Evolutionary conservation across 2,888 invertebrate genomes (phyloP).

Genomic region (Catocala sponsa): DNA sequence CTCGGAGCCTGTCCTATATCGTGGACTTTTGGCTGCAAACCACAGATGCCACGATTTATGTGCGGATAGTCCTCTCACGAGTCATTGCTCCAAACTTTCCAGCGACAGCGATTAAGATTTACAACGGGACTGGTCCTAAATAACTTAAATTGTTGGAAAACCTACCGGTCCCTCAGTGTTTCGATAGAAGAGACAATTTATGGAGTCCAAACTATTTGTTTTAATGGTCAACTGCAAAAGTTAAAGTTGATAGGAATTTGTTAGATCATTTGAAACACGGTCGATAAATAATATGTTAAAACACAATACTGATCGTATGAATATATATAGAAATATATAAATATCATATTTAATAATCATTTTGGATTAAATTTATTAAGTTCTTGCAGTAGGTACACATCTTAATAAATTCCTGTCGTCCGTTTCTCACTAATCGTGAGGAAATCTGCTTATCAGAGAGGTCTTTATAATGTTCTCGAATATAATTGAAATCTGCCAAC

Average conservation of each 20-base stretch:
- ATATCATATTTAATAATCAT: too few species aligned
- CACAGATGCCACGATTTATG: conserved; percentile 72
- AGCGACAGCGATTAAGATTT: conserved; percentile 80
- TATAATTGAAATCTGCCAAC: too few species aligned
- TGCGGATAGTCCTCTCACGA: conserved; percentile 75
- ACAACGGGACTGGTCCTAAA: conserved; percentile 76
- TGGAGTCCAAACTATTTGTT: conserved; percentile 48
- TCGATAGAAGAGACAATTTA: conserved; percentile 46
- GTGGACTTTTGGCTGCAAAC: conserved; percentile 32
- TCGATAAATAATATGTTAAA: too few species aligned
- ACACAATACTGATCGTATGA: background rate
- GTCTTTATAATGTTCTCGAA: too few species aligned
- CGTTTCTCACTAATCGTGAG: too few species aligned
- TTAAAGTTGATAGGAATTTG: conserved; percentile 22
- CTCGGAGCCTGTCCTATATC: conserved; percentile 34
- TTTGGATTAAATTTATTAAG: too few species aligned
- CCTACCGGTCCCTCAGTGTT: conserved; percentile 54
- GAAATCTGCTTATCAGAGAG: too few species aligned
- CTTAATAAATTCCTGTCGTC: too few species aligned
- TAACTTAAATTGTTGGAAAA: conserved; percentile 80
- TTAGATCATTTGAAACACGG: conserved; percentile 23
- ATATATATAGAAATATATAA: too few species aligned
- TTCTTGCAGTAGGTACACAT: too few species aligned
- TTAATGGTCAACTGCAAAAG: conserved; percentile 36
- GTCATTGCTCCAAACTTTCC: conserved; percentile 79